Conservation (phyloP, 2,888 invertebrate genomes). For the Catonia carolina region DNA sequence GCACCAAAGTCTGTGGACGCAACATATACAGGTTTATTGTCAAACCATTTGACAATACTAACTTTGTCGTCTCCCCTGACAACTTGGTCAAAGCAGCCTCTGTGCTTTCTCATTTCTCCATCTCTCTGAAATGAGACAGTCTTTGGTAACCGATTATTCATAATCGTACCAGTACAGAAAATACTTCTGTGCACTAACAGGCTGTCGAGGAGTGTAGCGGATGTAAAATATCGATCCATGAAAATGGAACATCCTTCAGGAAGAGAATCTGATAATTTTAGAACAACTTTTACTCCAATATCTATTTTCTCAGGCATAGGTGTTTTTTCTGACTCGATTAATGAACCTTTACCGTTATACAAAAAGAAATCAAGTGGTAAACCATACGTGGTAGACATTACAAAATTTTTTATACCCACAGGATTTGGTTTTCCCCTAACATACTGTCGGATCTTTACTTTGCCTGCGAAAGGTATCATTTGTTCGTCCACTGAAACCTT, state of each 20-base stretch:
- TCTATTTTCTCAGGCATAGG: not conserved
- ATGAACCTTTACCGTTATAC: not conserved
- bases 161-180: slow-evolving; percentile 16
- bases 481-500: slow-evolving; percentile 16
- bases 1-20: slow-evolving; percentile 3
- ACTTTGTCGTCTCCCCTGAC: not conserved
- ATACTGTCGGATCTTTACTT: not conserved
- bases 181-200: slow-evolving; percentile 14
- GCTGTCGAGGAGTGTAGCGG: slow-evolving; percentile 9
- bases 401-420: not conserved
- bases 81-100: slow-evolving; percentile 13
- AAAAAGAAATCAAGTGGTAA: not conserved
- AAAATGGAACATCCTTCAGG: not conserved
- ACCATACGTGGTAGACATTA: not conserved
- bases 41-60: slow-evolving; percentile 12
- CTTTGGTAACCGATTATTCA: slow-evolving; percentile 14
- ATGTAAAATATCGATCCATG: slow-evolving; percentile 17
- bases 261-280: not conserved
- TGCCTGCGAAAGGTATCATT: slow-evolving; percentile 7
- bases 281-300: not conserved
- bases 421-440: not conserved
- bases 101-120: not conserved
- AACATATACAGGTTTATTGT: slow-evolving; percentile 11
- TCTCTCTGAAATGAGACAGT: not conserved
- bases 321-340: not conserved